Evolutionary conservation across 2,113 vertebrate genomes (phyloP), one percentile per base, ranked within the genome.

Genomic region (Actenoides lindsayi): DNA sequence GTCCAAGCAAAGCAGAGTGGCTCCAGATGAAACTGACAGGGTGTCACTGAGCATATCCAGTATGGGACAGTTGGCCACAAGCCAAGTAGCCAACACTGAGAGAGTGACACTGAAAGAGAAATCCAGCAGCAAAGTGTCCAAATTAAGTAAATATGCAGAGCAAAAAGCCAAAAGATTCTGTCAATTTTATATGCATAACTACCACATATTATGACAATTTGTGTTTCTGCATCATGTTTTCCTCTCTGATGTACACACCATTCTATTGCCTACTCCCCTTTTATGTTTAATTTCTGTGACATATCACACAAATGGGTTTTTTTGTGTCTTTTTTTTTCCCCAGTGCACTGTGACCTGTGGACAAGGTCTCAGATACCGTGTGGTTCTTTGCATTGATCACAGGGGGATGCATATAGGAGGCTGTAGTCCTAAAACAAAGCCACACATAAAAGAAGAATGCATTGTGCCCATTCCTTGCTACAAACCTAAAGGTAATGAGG

Each of bases 331-430:
- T 83, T 78, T 73, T 85, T 35, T 14, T 21, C 93, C 87, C 54
- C 97, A 99, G 99, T 99, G 99, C 96, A 99, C 99, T 2, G 99
- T 99, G 96, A 99, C 99, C 1, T 99, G 99, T 94, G 99, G 99
- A 60, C 99, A 99, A 91, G 99, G 99, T 25, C 99, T 99, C 83
- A 98, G 99, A 93, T 99, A 99, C 94, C 98, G 99, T 46, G 99
- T 99, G 74, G 99, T 99, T 75, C 98, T 99, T 53, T 99, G 99
- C 97, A 99, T 99, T 62, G 99, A 99, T 96, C 98, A 99, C 96
- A 98, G 99, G 51, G 99, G 99, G 6, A 98, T 99, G 81, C 99
- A 99, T 59, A 99, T 99, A 9, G 99, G 99, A 63, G 99, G 99
- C 56, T 99, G 99, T 91, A 99, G 98, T 89, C 97, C 98, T 62